Evolutionary conservation across 2,888 invertebrate genomes (phyloP).

Genomic region (Xanthorhoe spadicearia): DNA sequence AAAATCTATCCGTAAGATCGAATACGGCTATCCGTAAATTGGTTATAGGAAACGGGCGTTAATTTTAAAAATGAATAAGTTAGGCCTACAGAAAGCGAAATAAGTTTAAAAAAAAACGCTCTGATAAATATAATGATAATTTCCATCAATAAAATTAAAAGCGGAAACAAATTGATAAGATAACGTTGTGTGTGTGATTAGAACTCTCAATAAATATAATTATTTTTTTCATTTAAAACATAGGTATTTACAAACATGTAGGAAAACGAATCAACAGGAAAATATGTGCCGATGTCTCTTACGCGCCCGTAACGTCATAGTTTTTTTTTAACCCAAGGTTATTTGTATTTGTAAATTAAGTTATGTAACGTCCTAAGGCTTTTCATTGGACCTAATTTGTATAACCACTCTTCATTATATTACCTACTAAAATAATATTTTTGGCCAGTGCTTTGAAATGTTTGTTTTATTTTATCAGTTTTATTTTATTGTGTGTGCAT

Average conservation of each 20-base stretch:
- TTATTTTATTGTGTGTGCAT: not conserved
- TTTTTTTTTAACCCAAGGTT: slow-evolving; percentile 3
- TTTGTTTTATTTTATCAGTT: not conserved
- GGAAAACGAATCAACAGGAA: slow-evolving; percentile 28
- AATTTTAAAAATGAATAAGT: not conserved
- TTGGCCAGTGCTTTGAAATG: too few species aligned
- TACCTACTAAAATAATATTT: too few species aligned
- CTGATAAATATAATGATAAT: too few species aligned
- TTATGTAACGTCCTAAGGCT: too few species aligned
- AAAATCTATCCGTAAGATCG: too few species aligned
- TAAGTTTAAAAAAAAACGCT: too few species aligned
- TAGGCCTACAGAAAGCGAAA: too few species aligned
- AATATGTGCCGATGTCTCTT: slow-evolving; percentile 10
- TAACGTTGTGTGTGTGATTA: not conserved
- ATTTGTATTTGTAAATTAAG: not conserved
- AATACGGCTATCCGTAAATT: too few species aligned
- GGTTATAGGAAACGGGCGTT: too few species aligned
- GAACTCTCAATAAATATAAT: not conserved
- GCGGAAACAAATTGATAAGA: not conserved
- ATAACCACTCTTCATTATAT: too few species aligned
- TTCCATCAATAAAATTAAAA: too few species aligned
- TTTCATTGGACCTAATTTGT: too few species aligned
- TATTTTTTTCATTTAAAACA: not conserved
- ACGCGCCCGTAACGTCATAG: slow-evolving; percentile 4
- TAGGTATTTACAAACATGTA: not conserved